phyloP scores from a whole-genome alignment of 2,797 vertebrate species.

The Cryptoblepharus egeriae region DNA sequence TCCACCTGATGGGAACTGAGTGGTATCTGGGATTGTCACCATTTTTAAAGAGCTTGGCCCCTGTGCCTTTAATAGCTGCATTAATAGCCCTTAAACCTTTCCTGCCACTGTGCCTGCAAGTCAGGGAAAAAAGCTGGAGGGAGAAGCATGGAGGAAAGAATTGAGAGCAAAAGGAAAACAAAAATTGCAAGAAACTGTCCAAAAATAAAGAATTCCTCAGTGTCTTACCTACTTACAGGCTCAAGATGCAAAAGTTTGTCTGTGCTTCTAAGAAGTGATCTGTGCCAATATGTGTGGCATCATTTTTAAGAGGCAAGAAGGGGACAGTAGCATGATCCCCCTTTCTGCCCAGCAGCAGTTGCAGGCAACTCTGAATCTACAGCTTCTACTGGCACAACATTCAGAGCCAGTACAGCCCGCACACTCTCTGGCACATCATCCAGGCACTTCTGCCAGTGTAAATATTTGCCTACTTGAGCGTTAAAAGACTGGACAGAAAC shows the following conservation, averaged over 20 bases:
- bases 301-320: neutral
- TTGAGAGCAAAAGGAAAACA: no score
- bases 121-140: no score
- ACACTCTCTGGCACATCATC: no score
- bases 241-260: no score
- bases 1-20: neutral
- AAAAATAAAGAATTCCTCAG: no score
- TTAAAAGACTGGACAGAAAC: neutral
- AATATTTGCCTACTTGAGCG: slow-evolving; percentile 26
- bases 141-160: no score
- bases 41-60: neutral
- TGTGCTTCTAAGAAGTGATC: no score
- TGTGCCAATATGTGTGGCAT: no score
- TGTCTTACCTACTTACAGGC: no score
- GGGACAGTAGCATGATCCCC: neutral
- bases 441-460: slow-evolving; percentile 3
- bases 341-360: neutral
- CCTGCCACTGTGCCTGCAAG: neutral
- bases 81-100: neutral
- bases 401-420: neutral
- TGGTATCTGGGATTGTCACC: neutral
- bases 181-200: no score
- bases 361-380: no score
- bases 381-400: neutral
- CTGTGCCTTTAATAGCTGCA: neutral